A percentile compares a stretch with the other conserved stretches of the same genome.
These are phyloP conservation scores for Neodontobutis hainanensis DNA, from an alignment of 2,113 vertebrate species.

Conservation along the genomic window DNA sequence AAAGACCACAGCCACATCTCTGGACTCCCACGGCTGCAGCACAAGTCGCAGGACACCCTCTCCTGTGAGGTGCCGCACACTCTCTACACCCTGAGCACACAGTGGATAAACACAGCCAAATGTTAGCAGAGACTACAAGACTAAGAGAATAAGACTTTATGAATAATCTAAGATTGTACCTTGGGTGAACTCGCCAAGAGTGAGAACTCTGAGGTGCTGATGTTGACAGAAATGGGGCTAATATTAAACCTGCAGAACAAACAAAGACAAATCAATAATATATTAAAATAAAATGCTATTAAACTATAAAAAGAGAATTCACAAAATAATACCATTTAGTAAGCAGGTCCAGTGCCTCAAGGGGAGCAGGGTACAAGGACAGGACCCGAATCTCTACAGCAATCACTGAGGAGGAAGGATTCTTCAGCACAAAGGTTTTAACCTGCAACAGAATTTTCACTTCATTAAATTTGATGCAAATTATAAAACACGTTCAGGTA, in stretches of 20 bases:
- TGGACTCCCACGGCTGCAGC: slow-evolving; percentile 88
- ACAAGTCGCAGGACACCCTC: slow-evolving; percentile 76
- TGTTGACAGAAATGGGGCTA: slow-evolving; percentile 85
- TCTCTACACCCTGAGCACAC: slow-evolving; percentile 45
- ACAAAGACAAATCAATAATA: slow-evolving; percentile 7
- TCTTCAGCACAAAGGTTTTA: slow-evolving; percentile 88
- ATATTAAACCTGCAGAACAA: slow-evolving; percentile 86
- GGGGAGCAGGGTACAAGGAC: slow-evolving; percentile 87
- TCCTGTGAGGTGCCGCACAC: not conserved
- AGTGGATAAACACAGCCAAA: not conserved
- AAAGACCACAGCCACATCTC: slow-evolving; percentile 86
- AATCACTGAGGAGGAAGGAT: slow-evolving; percentile 88
- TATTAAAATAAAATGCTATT: not conserved
- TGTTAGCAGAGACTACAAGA: not conserved
- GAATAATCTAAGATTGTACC: slow-evolving; percentile 53
- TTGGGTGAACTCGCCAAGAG: slow-evolving; percentile 72
- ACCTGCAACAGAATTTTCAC: slow-evolving; percentile 74
- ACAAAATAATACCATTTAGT: slow-evolving; percentile 85
- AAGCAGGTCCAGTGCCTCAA: slow-evolving; percentile 85
- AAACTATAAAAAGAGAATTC: not conserved
- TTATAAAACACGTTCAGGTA: too few relatives aligned
- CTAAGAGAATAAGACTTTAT: not conserved
- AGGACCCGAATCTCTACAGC: slow-evolving; percentile 89
- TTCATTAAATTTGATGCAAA: too few relatives aligned
- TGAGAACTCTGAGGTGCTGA: slow-evolving; percentile 90